Conservation (phyloP, 2,113 vertebrate genomes). For the Saccopteryx leptura region DNA sequence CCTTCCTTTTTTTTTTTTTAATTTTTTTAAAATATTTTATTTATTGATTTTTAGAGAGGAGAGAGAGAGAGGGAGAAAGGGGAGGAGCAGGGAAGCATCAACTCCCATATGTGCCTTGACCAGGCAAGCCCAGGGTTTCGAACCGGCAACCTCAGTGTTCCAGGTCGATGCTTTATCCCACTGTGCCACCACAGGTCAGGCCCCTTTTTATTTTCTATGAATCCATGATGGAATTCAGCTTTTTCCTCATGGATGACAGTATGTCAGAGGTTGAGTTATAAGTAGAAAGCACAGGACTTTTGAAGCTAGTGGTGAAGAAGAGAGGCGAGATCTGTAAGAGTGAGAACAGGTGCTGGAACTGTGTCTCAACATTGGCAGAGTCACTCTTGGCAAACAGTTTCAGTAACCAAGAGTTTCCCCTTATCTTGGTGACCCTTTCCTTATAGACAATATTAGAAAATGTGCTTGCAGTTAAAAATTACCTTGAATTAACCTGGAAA, state of each 20-base stretch:
- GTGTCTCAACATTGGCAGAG: not conserved
- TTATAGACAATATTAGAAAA: conserved; percentile 9
- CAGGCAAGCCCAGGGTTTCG: too few relatives aligned
- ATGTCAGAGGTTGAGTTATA: not conserved
- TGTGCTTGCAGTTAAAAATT: conserved; percentile 30
- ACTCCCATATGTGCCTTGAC: too few relatives aligned
- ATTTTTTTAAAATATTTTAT: too few relatives aligned
- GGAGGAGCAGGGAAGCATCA: too few relatives aligned
- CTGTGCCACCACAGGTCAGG: too few relatives aligned
- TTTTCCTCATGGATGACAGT: not conserved
- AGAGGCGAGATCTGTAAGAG: not conserved
- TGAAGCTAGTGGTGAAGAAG: not conserved
- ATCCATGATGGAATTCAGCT: not conserved
- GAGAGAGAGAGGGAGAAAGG: too few relatives aligned
- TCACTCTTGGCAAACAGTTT: not conserved
- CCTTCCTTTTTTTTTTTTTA: not conserved
- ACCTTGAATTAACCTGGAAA: not conserved
- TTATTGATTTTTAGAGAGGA: too few relatives aligned
- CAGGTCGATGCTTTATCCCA: too few relatives aligned
- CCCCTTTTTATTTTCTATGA: not conserved
- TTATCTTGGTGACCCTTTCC: not conserved
- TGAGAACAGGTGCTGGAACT: not conserved
- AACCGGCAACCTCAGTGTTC: too few relatives aligned
- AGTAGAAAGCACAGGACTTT: not conserved
- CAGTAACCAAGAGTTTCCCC: not conserved